Evolutionary conservation across 2,888 invertebrate species (phyloP), one percentile per base, ranked within the genome.

Genomic region (Zygothrica quintamaculata): DNA sequence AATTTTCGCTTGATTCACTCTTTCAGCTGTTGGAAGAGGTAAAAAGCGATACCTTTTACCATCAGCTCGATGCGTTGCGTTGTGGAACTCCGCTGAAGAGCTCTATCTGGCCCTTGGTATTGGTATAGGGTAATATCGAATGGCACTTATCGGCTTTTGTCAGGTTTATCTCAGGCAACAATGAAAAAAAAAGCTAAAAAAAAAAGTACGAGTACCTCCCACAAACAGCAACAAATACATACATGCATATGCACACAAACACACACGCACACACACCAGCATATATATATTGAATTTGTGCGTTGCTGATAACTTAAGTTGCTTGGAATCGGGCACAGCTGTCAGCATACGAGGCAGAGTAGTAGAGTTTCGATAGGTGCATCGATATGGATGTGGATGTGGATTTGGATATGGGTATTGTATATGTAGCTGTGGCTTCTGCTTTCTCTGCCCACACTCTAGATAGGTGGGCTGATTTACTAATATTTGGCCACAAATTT

Each of bases 281-380:
- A n/a, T n/a, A n/a, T n/a, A n/a, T n/a, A 42, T 42, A 25, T 22
- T 31, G 8, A 18, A 12, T 13, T 22, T n/a, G 7, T 15, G 42
- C 16, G 37, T 52, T 29, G 44, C 65, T 61, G 84, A 86, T 86
- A 81, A 68, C 84, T 65, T 75, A 59, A 84, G 81, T 80, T 73
- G 75, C 66, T 56, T 67, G 87, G 62, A 84, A 86, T 58, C 75
- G 25, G 12, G 60, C 61, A 46, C 81, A 82, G 81, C 87, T 82
- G 81, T 81, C 81, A 72, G 15, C 33, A 47, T 59, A 43, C 48
- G 29, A 26, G 34, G 58, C 53, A 68, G n/a, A n/a, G n/a, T n/a
- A n/a, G n/a, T n/a, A n/a, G n/a, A n/a, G n/a, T n/a, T n/a, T 36
- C 31, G 51, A 43, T 11, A 22, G 34, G 42, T 29, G 29, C n/a